Conservation (phyloP, 1,140 invertebrate genomes). For the Drosophila prosaltans region DNA sequence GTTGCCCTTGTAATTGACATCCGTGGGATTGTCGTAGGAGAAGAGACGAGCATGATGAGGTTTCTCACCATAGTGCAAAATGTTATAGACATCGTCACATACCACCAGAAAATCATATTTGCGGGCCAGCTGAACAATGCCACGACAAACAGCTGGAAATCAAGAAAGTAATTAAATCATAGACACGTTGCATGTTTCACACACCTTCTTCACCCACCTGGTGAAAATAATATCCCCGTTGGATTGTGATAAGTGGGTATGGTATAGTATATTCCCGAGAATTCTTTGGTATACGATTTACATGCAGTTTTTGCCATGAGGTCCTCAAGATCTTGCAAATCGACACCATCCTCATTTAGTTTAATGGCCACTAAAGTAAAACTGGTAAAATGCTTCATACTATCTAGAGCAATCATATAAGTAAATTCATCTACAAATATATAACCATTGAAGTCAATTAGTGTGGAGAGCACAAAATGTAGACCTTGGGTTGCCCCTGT, state of each 20-base stretch:
- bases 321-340: conserved; percentile 83
- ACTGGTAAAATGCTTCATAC: conserved; percentile 85
- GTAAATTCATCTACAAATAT: conserved; percentile 89
- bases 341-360: conserved; percentile 84
- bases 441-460: conserved; percentile 85
- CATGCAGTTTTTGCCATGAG: conserved; percentile 62
- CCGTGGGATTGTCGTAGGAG: conserved; percentile 84
- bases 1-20: conserved; percentile 84
- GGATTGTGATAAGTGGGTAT: conserved; percentile 89
- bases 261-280: conserved; percentile 86
- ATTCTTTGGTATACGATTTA: conserved; percentile 84
- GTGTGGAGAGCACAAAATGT: conserved; percentile 85
- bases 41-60: conserved; percentile 84
- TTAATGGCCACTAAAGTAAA: conserved; percentile 86
- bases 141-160: conserved; percentile 83
- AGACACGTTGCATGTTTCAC: neutral
- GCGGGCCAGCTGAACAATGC: conserved; percentile 85
- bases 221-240: conserved; percentile 84
- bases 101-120: conserved; percentile 85
- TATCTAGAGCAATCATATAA: conserved; percentile 87
- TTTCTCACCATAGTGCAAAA: conserved; percentile 85
- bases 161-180: conserved; percentile 16
- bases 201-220: conserved; percentile 77
- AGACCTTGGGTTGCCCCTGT: conserved; percentile 87
- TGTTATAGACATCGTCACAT: conserved; percentile 88